phyloP scores from a whole-genome alignment of 2,888 invertebrate genomes.

The Bursaphelenchus okinawaensis region DNA sequence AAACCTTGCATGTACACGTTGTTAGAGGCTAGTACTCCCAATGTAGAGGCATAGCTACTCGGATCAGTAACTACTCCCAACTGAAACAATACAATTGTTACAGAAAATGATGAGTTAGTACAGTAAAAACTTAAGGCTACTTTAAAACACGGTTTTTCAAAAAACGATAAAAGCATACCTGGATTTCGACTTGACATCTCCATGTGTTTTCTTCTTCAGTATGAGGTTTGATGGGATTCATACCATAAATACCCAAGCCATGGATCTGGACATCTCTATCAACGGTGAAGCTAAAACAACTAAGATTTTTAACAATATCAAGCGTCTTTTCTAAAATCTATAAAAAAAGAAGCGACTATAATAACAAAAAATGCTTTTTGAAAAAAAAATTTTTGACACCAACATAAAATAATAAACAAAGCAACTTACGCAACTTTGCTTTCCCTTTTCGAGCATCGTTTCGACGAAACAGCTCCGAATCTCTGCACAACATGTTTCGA shows the following conservation, averaged over 20 bases:
- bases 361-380: neutral
- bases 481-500: conserved; percentile 32
- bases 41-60: conserved; percentile 16
- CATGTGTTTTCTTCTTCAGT: conserved; percentile 22
- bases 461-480: conserved; percentile 28
- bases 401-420: no score
- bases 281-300: conserved; percentile 31
- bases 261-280: conserved; percentile 32
- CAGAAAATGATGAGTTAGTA: neutral
- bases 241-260: conserved; percentile 33
- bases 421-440: conserved; percentile 29
- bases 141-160: neutral
- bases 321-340: neutral
- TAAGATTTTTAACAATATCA: neutral
- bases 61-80: conserved; percentile 27
- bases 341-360: neutral
- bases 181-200: conserved; percentile 30
- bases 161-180: conserved; percentile 13
- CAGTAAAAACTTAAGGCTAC: neutral
- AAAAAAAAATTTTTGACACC: no score
- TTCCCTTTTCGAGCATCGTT: conserved; percentile 32
- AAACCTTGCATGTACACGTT: conserved; percentile 29
- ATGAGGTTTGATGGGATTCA: conserved; percentile 26
- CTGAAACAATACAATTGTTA: conserved; percentile 15
- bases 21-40: conserved; percentile 28